Conservation (phyloP, 2,113 vertebrate genomes). For the Zosterops japonicus region DNA sequence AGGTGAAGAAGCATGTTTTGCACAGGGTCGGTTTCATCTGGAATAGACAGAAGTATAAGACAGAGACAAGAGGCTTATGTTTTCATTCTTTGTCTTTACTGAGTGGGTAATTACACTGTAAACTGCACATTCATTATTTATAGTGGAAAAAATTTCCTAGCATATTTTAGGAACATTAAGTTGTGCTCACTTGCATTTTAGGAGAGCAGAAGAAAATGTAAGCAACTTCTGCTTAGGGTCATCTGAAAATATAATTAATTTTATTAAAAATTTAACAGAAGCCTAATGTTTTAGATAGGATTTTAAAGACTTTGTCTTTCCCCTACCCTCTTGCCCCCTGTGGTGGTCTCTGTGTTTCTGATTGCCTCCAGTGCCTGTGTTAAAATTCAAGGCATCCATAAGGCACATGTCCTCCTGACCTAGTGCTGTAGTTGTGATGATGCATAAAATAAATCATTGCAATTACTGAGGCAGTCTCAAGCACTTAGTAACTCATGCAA, state of each 20-base stretch:
- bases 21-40: neutral
- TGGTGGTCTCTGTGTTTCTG: neutral
- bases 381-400: conserved; percentile 27
- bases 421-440: conserved; percentile 11
- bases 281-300: neutral
- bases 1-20: neutral
- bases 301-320: conserved; percentile 11
- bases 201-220: neutral
- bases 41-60: neutral
- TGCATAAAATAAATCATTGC: conserved; percentile 57
- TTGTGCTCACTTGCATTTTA: neutral
- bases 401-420: conserved; percentile 26
- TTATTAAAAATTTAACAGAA: neutral
- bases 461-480: conserved; percentile 50
- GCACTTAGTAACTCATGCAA: conserved; percentile 41
- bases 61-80: neutral
- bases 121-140: neutral
- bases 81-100: neutral
- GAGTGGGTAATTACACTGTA: neutral
- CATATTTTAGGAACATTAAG: neutral
- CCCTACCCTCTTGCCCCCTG: accelerated
- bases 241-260: neutral
- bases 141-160: neutral
- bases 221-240: neutral
- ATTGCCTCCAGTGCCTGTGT: neutral